Evolutionary conservation across 2,888 invertebrate species (phyloP).

Genomic region (Calameuta filiformis): DNA sequence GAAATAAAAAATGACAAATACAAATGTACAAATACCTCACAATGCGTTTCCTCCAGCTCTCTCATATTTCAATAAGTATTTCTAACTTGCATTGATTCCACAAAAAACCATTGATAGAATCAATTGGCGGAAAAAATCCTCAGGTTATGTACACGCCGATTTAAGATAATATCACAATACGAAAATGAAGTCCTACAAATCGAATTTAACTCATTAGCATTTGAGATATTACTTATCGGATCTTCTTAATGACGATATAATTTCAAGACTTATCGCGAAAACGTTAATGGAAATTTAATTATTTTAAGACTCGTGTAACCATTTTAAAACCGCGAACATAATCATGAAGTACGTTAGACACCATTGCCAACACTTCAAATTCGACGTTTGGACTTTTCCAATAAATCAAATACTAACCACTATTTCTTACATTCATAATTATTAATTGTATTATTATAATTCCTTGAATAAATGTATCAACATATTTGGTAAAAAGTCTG

Average conservation of each 20-base stretch:
- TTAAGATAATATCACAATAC: neutral
- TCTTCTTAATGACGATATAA: conserved; percentile 4
- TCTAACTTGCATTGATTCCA: conserved; percentile 21
- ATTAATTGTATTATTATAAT: neutral
- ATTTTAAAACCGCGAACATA: conserved; percentile 45
- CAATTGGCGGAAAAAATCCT: conserved; percentile 1
- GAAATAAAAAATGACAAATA: neutral
- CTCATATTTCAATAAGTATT: conserved; percentile 45
- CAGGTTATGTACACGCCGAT: conserved; percentile 35
- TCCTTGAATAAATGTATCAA: neutral
- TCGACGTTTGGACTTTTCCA: neutral
- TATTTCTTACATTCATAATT: neutral
- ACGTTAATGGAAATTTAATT: conserved; percentile 23
- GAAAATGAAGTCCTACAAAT: conserved; percentile 11
- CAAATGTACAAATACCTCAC: conserved; percentile 48
- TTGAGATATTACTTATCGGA: conserved; percentile 6
- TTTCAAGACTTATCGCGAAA: conserved; percentile 31
- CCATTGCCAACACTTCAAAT: neutral
- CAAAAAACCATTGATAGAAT: conserved; percentile 19
- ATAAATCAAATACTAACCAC: neutral
- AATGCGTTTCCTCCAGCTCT: conserved; percentile 55
- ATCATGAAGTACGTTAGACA: conserved; percentile 20
- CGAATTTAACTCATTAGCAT: neutral
- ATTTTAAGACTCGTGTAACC: conserved; percentile 41
- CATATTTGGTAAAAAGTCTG: neutral